Conservation (phyloP, 2,797 vertebrate species). For the Intellagama lesueurii region DNA sequence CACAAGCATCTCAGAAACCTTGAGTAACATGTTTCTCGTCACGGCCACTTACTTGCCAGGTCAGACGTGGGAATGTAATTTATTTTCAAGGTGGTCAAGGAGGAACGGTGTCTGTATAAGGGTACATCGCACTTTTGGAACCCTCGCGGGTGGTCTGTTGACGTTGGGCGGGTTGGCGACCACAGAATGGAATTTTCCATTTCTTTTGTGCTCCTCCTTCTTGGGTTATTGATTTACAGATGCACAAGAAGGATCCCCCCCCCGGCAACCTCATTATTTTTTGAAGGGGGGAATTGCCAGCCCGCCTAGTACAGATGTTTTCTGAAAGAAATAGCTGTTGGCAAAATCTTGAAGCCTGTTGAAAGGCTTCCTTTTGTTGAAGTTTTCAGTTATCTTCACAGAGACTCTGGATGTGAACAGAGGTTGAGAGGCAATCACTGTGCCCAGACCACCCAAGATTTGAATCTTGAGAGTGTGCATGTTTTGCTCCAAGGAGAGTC, state of each 20-base stretch:
- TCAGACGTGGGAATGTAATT: neutral
- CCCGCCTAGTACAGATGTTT: too few relatives aligned
- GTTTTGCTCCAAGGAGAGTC: neutral
- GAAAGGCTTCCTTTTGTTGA: neutral
- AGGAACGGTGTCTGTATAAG: neutral
- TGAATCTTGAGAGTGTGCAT: neutral
- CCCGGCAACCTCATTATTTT: too few relatives aligned
- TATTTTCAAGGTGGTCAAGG: neutral
- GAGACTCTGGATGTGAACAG: neutral
- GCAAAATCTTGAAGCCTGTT: neutral
- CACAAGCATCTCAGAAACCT: neutral
- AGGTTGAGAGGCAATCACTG: neutral
- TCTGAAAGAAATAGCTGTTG: neutral
- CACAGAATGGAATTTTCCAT: neutral
- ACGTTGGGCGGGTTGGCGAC: neutral
- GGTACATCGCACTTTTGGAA: neutral
- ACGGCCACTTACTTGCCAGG: neutral
- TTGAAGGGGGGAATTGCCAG: too few relatives aligned
- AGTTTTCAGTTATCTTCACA: neutral
- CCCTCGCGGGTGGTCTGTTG: neutral
- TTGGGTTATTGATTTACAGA: neutral
- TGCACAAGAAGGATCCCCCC: too few relatives aligned
- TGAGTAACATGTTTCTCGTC: neutral
- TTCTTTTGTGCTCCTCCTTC: neutral
- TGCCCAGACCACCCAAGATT: neutral